Percentiles rank a stretch among this genome's conserved stretches.
phyloP scores from a whole-genome alignment of 2,888 invertebrate genomes.

The Leptopilina drosophilae region DNA sequence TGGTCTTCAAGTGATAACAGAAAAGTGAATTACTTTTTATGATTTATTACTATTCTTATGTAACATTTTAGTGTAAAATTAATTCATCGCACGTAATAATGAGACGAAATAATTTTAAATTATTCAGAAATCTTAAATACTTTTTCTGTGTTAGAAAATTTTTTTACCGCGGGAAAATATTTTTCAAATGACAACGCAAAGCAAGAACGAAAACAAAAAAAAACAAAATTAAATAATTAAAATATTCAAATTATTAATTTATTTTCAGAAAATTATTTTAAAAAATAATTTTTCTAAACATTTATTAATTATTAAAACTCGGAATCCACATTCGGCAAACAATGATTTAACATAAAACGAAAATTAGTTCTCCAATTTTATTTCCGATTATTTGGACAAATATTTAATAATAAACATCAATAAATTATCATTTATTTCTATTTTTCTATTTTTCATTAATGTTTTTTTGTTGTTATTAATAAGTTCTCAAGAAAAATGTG shows the following conservation, averaged over 20 bases:
- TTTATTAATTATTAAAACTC: too few relatives aligned
- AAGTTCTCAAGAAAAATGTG: too few relatives aligned
- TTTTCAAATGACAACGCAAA: background rate
- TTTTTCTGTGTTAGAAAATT: background rate
- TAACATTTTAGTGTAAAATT: slow-evolving; percentile 10
- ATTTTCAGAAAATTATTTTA: too few relatives aligned
- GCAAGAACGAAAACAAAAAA: background rate
- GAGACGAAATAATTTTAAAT: background rate
- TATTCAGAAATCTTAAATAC: background rate
- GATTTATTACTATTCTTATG: slow-evolving; percentile 15
- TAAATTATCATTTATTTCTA: too few relatives aligned
- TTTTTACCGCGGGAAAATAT: background rate
- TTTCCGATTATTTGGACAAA: too few relatives aligned
- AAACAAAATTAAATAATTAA: background rate
- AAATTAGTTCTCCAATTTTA: too few relatives aligned
- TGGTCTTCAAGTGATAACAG: background rate
- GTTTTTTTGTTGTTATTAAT: too few relatives aligned
- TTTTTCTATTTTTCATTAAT: too few relatives aligned
- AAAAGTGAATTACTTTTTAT: slow-evolving; percentile 12
- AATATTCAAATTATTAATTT: background rate
- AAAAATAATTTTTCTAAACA: too few relatives aligned
- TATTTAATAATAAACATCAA: too few relatives aligned
- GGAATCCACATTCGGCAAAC: too few relatives aligned
- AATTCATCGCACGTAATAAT: background rate
- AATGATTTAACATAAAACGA: too few relatives aligned